A percentile compares a stretch with the other conserved stretches of the same genome.
phyloP scores from a whole-genome alignment of 2,888 invertebrate genomes.

The Eumerus sabulonum region DNA sequence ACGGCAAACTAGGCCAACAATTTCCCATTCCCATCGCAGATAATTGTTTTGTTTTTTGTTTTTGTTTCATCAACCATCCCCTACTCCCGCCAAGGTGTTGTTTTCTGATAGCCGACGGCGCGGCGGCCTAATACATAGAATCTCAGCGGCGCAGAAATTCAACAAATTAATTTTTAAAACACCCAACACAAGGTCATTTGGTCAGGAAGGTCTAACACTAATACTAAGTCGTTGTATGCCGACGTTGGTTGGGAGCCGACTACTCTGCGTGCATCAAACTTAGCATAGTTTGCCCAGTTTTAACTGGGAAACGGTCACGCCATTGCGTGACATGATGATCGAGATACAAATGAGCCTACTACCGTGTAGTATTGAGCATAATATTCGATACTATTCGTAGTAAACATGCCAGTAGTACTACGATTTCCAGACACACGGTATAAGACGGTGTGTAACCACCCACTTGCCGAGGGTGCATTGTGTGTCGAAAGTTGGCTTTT shows the following conservation, averaged over 20 bases:
- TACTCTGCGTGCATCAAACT: constrained; percentile 67
- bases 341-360: constrained; percentile 69
- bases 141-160: constrained; percentile 52
- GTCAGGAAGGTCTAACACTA: constrained; percentile 64
- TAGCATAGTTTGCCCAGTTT: constrained; percentile 66
- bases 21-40: constrained; percentile 51
- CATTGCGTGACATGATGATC: constrained; percentile 71
- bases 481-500: constrained; percentile 64
- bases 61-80: neutral
- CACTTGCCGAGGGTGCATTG: constrained; percentile 33
- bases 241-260: constrained; percentile 45
- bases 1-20: constrained; percentile 56
- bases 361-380: constrained; percentile 36
- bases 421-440: constrained; percentile 22
- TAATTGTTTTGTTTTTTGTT: constrained; percentile 26
- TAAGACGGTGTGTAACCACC: constrained; percentile 1
- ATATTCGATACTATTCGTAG: constrained; percentile 2
- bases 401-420: constrained; percentile 66
- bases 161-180: constrained; percentile 58
- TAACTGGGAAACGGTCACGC: constrained; percentile 70
- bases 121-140: constrained; percentile 20
- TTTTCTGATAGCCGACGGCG: neutral
- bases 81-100: neutral
- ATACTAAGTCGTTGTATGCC: constrained; percentile 1
- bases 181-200: constrained; percentile 66